phyloP scores from a whole-genome alignment of 2,113 vertebrate species.

The Canis aureus region DNA sequence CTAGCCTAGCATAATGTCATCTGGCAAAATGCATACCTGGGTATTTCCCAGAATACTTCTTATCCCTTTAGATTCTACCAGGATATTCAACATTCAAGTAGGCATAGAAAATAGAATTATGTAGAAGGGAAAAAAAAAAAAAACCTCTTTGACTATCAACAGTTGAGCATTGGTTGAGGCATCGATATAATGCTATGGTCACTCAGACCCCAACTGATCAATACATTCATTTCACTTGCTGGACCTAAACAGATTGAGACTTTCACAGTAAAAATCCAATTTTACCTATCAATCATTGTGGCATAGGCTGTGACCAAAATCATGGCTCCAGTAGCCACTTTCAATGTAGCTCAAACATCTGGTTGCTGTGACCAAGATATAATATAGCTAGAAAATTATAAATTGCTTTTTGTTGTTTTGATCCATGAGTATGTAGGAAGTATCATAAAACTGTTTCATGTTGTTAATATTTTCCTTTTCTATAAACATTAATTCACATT shows the following conservation, averaged over 20 bases:
- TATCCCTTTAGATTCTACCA: background rate
- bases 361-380: background rate
- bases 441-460: slow-evolving; percentile 34
- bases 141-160: background rate
- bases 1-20: background rate
- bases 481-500: slow-evolving; percentile 58
- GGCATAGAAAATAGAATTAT: background rate
- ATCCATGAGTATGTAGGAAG: background rate
- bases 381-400: slow-evolving; percentile 51
- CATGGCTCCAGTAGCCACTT: slow-evolving; percentile 15
- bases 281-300: slow-evolving; percentile 35
- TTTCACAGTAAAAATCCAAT: slow-evolving; percentile 50
- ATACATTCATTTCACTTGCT: slow-evolving; percentile 19
- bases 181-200: background rate
- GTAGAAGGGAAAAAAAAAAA: background rate
- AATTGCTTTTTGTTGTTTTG: slow-evolving; percentile 29
- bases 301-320: slow-evolving; percentile 3
- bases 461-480: slow-evolving; percentile 52
- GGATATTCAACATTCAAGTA: background rate
- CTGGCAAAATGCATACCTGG: background rate
- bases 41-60: background rate
- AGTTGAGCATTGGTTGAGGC: background rate
- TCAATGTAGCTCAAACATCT: background rate
- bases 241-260: slow-evolving; percentile 13
- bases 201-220: background rate